These are phyloP conservation scores for Grallaria varia DNA, from an alignment of 2,113 vertebrate genomes.

Conservation along the genomic window DNA sequence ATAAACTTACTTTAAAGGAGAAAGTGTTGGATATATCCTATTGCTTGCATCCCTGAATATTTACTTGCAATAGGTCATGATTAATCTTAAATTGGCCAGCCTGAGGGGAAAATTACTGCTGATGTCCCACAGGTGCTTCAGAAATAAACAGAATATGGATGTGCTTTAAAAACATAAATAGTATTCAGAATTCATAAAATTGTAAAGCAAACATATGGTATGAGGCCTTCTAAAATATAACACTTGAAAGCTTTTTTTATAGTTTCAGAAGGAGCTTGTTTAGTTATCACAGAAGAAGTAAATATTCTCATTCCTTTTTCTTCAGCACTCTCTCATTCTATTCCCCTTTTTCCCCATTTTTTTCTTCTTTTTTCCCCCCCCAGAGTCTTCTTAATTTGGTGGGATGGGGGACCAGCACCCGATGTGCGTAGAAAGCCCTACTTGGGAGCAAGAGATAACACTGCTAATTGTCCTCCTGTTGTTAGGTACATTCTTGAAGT, in stretches of 20 bases:
- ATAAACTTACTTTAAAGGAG: slow-evolving; percentile 43
- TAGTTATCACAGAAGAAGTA: not conserved
- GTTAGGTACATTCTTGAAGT: slow-evolving; percentile 36
- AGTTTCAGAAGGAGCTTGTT: not conserved
- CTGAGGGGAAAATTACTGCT: slow-evolving; percentile 4
- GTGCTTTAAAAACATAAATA: slow-evolving; percentile 36
- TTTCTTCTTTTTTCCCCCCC: fast-evolving
- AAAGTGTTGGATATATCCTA: slow-evolving; percentile 12
- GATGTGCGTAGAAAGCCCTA: not conserved
- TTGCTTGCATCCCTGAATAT: slow-evolving; percentile 18
- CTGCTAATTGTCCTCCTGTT: not conserved
- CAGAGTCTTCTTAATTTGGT: not conserved
- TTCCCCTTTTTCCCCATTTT: not conserved
- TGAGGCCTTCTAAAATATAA: slow-evolving; percentile 21
- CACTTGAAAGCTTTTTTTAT: slow-evolving; percentile 35
- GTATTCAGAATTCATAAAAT: slow-evolving; percentile 30
- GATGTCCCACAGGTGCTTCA: slow-evolving; percentile 31
- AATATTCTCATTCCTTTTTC: slow-evolving; percentile 36
- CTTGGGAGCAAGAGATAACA: not conserved
- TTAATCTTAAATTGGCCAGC: slow-evolving; percentile 25
- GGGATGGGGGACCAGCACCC: not conserved
- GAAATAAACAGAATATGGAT: slow-evolving; percentile 29
- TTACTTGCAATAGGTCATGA: slow-evolving; percentile 32
- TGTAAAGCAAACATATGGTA: slow-evolving; percentile 37
- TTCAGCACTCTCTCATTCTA: not conserved